Evolutionary conservation across 2,888 invertebrate genomes (phyloP).

Genomic region (Loripinus fragilis): DNA sequence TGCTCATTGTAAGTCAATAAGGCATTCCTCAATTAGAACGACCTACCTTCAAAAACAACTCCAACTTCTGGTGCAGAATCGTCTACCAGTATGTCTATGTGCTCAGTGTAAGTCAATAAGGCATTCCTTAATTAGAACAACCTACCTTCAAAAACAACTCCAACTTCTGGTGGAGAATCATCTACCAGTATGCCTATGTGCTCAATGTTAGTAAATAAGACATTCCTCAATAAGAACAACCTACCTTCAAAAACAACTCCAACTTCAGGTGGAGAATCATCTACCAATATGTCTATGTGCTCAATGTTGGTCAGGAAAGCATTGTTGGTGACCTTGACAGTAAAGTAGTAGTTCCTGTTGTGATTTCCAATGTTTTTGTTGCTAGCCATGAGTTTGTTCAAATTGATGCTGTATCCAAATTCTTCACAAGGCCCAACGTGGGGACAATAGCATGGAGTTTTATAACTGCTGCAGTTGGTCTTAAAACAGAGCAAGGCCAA

Average conservation of each 20-base stretch:
- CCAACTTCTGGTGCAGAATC: no score
- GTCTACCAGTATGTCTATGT: no score
- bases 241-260: slow-evolving; percentile 68
- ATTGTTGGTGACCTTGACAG: slow-evolving; percentile 64
- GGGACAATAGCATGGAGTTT: slow-evolving; percentile 61
- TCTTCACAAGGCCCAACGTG: slow-evolving; percentile 58
- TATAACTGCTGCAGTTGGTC: background rate
- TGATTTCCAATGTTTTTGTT: slow-evolving; percentile 61
- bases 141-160: slow-evolving; percentile 65
- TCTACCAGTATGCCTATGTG: slow-evolving; percentile 66
- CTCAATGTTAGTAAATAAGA: slow-evolving; percentile 53
- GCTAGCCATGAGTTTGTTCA: slow-evolving; percentile 46
- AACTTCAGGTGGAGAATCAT: slow-evolving; percentile 66
- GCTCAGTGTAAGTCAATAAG: no score
- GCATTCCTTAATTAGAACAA: no score
- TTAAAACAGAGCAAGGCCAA: no score
- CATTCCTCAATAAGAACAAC: slow-evolving; percentile 33
- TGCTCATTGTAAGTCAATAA: no score
- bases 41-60: no score
- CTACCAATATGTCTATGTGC: slow-evolving; percentile 64
- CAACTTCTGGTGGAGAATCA: slow-evolving; percentile 66
- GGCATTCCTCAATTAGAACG: no score
- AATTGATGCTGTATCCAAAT: slow-evolving; percentile 42
- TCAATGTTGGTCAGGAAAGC: slow-evolving; percentile 57
- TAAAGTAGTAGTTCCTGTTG: slow-evolving; percentile 67